These are phyloP conservation scores for Acrossocheilus wenchowensis DNA, from an alignment of 2,797 vertebrate species.

Conservation along the genomic window DNA sequence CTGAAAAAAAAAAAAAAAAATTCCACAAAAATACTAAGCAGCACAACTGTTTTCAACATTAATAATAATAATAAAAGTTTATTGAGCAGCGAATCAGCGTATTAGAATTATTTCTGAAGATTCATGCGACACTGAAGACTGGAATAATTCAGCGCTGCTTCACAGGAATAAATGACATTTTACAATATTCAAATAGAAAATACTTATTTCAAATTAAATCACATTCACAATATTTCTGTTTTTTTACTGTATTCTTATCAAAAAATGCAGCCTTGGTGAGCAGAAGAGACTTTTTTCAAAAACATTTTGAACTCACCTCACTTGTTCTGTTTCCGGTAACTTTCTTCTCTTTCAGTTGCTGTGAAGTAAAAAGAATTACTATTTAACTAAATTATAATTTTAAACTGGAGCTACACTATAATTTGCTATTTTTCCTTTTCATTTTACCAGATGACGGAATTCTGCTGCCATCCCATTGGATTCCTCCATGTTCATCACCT, in stretches of 20 bases:
- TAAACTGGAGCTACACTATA: neutral
- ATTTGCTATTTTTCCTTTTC: neutral
- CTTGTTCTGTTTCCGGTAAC: conserved; percentile 88
- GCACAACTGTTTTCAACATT: neutral
- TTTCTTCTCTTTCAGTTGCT: conserved; percentile 99
- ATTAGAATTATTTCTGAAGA: neutral
- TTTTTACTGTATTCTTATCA: neutral
- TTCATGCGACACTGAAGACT: neutral
- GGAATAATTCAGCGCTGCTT: neutral
- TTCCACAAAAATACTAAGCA: neutral
- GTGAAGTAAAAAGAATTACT: neutral
- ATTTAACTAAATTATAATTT: neutral
- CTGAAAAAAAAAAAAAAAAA: neutral
- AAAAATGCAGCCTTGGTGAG: neutral
- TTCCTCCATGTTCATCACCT: conserved; percentile 99
- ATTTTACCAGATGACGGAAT: conserved; percentile 90
- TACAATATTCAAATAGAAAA: neutral
- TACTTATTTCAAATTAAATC: neutral
- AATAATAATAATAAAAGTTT: neutral
- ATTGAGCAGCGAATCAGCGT: neutral
- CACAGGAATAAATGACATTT: neutral
- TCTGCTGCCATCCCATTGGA: conserved; percentile 96
- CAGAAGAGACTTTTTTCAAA: neutral
- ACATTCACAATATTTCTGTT: neutral
- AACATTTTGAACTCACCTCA: conserved; percentile 79